Evolutionary conservation across 2,888 invertebrate genomes (phyloP), one percentile per base, ranked within the genome.

Genomic region (Allolobophora icterica): DNA sequence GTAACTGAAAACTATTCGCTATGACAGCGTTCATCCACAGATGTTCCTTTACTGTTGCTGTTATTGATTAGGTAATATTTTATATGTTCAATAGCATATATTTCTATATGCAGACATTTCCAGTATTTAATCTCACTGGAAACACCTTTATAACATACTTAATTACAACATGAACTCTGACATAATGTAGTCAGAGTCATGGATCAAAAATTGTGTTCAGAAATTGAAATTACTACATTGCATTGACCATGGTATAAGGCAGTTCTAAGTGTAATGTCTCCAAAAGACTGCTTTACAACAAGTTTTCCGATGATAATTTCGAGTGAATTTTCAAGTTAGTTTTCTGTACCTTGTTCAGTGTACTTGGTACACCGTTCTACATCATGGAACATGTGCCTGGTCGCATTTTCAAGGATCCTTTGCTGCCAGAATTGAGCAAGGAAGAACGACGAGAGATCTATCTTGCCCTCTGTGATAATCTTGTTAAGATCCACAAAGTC

Each of bases 301-400:
- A 13, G 35, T 89, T 90, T 90, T 52, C 89, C 30, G 15, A 24
- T 89, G 40, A 38, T 89, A 89, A 38, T 40, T 89, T 38, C 35
- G 2, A 24, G 33, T 34, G 89, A 33, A 30, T 38, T 89, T 89
- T 89, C 17, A 42, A 35, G 30, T 89, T 89, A 24, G 24, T 90
- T 40, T 90, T 24, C n/a, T 84, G 6, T 38, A 24, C 30, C 8
- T 30, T 89, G 33, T 90, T n/a, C 93, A 95, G 95, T 92, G 92
- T 95, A 19, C 92, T 96, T 8, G 96, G 96, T 58, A 95, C 95
- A 19, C 95, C 95, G 13, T 96, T 96, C 93, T 96, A 96, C 92
- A 58, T 96, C 84, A 96, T 96, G 96, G 95, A 95, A 91, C 95
- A 95, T 92, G 93, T 95, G 30, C 92, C 94, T 35, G 96, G 96